phyloP scores from a whole-genome alignment of 2,797 vertebrate species.

The Pipistrellus pipistrellus region DNA sequence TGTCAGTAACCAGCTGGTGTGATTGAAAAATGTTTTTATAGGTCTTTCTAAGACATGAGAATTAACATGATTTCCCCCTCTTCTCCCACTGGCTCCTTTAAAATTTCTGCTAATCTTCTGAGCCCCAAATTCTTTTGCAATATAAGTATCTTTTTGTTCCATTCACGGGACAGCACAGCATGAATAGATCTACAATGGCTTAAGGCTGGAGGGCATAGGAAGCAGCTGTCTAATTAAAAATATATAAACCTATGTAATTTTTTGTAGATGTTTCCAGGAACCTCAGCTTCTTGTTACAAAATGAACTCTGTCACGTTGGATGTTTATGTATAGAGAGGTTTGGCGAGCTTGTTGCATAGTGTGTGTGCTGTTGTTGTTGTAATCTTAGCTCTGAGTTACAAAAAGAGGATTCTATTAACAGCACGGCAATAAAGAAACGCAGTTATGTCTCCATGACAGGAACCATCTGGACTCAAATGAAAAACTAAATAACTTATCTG shows the following conservation, averaged over 20 bases:
- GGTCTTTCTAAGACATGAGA: slow-evolving; percentile 72
- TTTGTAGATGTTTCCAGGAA: slow-evolving; percentile 72
- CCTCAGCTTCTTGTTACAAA: slow-evolving; percentile 64
- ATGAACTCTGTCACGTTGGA: slow-evolving; percentile 57
- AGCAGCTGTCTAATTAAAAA: slow-evolving; percentile 80
- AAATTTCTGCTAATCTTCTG: slow-evolving; percentile 80
- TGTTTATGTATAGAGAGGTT: slow-evolving; percentile 34
- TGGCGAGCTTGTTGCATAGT: neutral
- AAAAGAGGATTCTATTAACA: neutral
- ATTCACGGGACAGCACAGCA: slow-evolving; percentile 61
- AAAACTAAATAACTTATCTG: slow-evolving; percentile 66
- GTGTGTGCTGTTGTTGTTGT: neutral
- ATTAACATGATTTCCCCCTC: slow-evolving; percentile 59
- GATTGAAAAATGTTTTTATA: slow-evolving; percentile 51
- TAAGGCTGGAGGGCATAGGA: slow-evolving; percentile 64
- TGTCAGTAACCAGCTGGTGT: slow-evolving; percentile 51
- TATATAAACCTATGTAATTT: slow-evolving; percentile 68
- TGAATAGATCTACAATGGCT: slow-evolving; percentile 72
- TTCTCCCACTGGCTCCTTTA: slow-evolving; percentile 79
- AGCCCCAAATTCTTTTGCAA: slow-evolving; percentile 71
- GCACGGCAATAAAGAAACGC: slow-evolving; percentile 58
- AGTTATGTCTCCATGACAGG: slow-evolving; percentile 56
- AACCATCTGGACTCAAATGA: slow-evolving; percentile 69
- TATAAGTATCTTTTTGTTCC: slow-evolving; percentile 82
- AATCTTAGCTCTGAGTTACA: slow-evolving; percentile 49